phyloP scores from a whole-genome alignment of 2,888 invertebrate species.

The Campaea margaritaria region DNA sequence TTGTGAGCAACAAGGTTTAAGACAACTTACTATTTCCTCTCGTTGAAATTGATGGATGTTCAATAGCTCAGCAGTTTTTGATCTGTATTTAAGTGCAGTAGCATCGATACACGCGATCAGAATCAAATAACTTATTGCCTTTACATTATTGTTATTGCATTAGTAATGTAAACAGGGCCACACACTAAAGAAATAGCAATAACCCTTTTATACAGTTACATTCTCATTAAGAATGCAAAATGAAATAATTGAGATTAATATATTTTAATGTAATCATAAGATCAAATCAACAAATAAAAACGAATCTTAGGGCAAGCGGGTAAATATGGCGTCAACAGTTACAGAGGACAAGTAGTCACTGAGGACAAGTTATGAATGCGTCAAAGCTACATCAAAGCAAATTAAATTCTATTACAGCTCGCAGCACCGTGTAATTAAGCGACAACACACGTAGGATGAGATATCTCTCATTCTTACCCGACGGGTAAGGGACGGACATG shows the following conservation, averaged over 20 bases:
- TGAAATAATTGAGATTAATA: too few relatives aligned
- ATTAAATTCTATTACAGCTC: slow-evolving; percentile 81
- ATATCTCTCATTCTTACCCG: slow-evolving; percentile 79
- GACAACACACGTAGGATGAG: slow-evolving; percentile 70
- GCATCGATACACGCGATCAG: slow-evolving; percentile 63
- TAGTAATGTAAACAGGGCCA: slow-evolving; percentile 25
- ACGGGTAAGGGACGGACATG: slow-evolving; percentile 62
- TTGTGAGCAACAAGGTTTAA: slow-evolving; percentile 43
- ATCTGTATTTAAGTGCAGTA: slow-evolving; percentile 73
- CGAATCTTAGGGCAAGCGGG: too few relatives aligned
- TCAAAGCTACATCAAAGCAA: slow-evolving; percentile 54
- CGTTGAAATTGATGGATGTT: slow-evolving; percentile 78
- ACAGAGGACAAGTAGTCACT: slow-evolving; percentile 48
- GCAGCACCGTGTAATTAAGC: slow-evolving; percentile 74
- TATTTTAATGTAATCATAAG: too few relatives aligned
- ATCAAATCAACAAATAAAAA: too few relatives aligned
- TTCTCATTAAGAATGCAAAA: neutral
- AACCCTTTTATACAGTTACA: too few relatives aligned
- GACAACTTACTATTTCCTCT: slow-evolving; percentile 59
- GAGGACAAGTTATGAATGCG: slow-evolving; percentile 42
- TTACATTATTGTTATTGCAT: slow-evolving; percentile 44
- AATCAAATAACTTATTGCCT: slow-evolving; percentile 51
- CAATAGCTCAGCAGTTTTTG: slow-evolving; percentile 78
- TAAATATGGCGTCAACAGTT: slow-evolving; percentile 1
- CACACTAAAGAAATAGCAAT: slow-evolving; percentile 5